These are phyloP conservation scores for Brachionus sp. DNA, from an alignment of 1,140 invertebrate species.

Conservation along the genomic window DNA sequence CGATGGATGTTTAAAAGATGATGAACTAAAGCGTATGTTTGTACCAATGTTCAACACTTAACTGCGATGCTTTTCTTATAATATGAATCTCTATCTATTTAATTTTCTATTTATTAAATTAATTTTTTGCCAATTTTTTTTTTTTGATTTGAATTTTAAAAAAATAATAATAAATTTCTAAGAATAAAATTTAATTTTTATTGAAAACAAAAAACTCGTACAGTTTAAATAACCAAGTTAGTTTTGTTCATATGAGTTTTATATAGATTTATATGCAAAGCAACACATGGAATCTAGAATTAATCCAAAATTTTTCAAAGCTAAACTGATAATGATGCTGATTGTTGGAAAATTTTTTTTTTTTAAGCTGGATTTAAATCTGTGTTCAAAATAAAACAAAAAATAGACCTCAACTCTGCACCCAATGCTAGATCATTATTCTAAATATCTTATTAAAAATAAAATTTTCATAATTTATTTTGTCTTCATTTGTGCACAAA, in stretches of 20 bases:
- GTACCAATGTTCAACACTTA: neutral
- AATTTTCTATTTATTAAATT: neutral
- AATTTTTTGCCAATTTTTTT: neutral
- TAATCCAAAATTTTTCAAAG: neutral
- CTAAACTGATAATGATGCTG: neutral
- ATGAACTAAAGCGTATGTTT: neutral
- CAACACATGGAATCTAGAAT: neutral
- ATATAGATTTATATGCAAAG: neutral
- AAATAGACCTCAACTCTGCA: neutral
- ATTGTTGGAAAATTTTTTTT: neutral
- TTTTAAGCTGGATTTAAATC: neutral
- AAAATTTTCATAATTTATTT: constrained; percentile 1
- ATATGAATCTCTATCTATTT: neutral
- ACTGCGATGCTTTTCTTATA: neutral
- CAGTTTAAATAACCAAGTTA: neutral
- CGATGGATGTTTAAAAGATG: constrained; percentile 7
- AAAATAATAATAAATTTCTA: neutral
- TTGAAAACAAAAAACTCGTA: neutral
- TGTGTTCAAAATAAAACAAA: neutral
- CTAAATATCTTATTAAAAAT: neutral
- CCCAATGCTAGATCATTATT: neutral
- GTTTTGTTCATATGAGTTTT: neutral
- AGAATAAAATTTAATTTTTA: neutral
- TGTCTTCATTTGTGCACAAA: constrained; percentile 1
- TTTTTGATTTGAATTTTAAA: neutral